Evolutionary conservation across 2,888 invertebrate species (phyloP), one percentile per base, ranked within the genome.

Genomic region (Leucophenga maculata): DNA sequence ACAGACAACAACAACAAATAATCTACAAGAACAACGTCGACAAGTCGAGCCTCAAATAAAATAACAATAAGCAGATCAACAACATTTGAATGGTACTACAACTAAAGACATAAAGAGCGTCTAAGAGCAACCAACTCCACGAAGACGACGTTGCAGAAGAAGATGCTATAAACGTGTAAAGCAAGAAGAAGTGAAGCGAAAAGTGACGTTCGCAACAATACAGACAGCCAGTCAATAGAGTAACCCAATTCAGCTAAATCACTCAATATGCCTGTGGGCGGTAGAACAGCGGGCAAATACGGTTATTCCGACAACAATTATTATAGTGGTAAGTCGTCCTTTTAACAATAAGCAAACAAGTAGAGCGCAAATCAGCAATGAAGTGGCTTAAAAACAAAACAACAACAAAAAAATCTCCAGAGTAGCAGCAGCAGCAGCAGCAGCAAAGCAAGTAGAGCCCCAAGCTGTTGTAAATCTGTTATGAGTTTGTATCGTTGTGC

Each of bases 241-340:
- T 1, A 39, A 6, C 11, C 39, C 11, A 8, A 39, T 6, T 3
- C 39, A 39, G 26, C 26, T 26, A 32, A 52, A 52, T 18, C 16
- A 65, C 18, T 57, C 76, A 85, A 77, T 74, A 87, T 87, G 90
- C 91, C 93, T 74, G 92, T 90, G 64, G 93, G 93, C 69, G 94
- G 93, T 74, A 91, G 94, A 78, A 93, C 94, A 75, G 93, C 94
- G 74, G 94, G 94, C 77, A 94, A 94, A 90, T 93, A 94, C 87
- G 94, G 94, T 71, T 93, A 93, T 78, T 92, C 93, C 88, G 92
- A 93, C 82, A 92, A 92, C 83, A 93, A 92, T 88, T 93, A 93
- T 85, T 93, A 92, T 88, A 92, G 93, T 89, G 93, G 94, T 93
- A 89, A 90, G 91, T 89, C 70, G 71, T 32, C 59, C 46, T 52